Evolutionary conservation across 2,797 vertebrate species (phyloP).

Genomic region (Morus bassanus): DNA sequence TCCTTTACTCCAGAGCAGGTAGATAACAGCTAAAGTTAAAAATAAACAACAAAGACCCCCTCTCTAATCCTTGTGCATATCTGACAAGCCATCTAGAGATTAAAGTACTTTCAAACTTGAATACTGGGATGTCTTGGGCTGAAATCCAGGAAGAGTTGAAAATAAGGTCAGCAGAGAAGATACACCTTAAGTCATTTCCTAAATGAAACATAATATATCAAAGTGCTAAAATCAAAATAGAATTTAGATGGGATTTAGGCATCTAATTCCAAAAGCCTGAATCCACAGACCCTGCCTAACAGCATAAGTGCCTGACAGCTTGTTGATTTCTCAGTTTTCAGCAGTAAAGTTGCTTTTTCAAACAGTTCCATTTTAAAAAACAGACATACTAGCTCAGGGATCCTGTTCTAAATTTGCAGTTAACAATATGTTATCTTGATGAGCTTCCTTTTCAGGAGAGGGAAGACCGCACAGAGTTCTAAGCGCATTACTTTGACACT

Average conservation of each 20-base stretch:
- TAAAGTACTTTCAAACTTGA: neutral
- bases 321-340: neutral
- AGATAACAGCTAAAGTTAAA: constrained; percentile 32
- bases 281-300: neutral
- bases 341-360: neutral
- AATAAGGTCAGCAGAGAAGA: neutral
- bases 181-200: neutral
- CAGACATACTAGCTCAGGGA: neutral
- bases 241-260: neutral
- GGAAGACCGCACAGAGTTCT: neutral
- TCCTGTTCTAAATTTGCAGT: neutral
- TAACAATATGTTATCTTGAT: neutral
- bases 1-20: neutral
- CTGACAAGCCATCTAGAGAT: constrained; percentile 11
- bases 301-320: neutral
- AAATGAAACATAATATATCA: neutral
- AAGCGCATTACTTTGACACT: neutral
- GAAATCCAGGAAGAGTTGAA: constrained; percentile 3
- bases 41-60: constrained; percentile 32
- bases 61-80: neutral
- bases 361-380: neutral
- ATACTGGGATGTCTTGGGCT: neutral
- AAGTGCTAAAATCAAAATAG: neutral
- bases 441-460: neutral
- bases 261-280: neutral